A percentile compares a stretch with the other conserved stretches of the same genome.
These are phyloP conservation scores for Alloplasta piceator DNA, from an alignment of 2,888 invertebrate species.

Conservation along the genomic window DNA sequence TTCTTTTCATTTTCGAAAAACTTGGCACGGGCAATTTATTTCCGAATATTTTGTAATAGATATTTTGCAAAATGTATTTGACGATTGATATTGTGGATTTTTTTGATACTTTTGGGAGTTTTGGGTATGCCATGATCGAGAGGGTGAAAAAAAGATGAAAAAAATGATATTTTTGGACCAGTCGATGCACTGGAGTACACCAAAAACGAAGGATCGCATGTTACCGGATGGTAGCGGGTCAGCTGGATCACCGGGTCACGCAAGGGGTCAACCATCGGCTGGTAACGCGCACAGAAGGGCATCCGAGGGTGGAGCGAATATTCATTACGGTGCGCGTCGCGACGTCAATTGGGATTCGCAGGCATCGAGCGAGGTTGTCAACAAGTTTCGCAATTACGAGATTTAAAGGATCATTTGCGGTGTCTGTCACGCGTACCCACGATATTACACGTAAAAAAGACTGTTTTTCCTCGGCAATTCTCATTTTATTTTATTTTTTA, in stretches of 20 bases:
- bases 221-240: slow-evolving; percentile 85
- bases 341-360: slow-evolving; percentile 89
- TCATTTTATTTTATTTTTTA: no score
- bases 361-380: slow-evolving; percentile 91
- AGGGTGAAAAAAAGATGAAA: slow-evolving; percentile 29
- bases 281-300: slow-evolving; percentile 88
- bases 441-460: no score
- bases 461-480: no score
- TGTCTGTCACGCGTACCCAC: no score
- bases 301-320: slow-evolving; percentile 94
- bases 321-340: slow-evolving; percentile 85
- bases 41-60: neutral
- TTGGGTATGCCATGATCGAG: neutral
- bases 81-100: neutral
- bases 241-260: slow-evolving; percentile 85
- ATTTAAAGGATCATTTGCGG: slow-evolving; percentile 86
- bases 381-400: slow-evolving; percentile 96
- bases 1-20: no score
- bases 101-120: neutral
- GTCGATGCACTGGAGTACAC: slow-evolving; percentile 97
- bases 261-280: slow-evolving; percentile 84
- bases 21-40: neutral
- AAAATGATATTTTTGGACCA: slow-evolving; percentile 80
- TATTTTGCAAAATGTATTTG: neutral
- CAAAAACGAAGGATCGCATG: slow-evolving; percentile 96